phyloP scores from a whole-genome alignment of 2,888 invertebrate species.

The Cephus pygmeus region DNA sequence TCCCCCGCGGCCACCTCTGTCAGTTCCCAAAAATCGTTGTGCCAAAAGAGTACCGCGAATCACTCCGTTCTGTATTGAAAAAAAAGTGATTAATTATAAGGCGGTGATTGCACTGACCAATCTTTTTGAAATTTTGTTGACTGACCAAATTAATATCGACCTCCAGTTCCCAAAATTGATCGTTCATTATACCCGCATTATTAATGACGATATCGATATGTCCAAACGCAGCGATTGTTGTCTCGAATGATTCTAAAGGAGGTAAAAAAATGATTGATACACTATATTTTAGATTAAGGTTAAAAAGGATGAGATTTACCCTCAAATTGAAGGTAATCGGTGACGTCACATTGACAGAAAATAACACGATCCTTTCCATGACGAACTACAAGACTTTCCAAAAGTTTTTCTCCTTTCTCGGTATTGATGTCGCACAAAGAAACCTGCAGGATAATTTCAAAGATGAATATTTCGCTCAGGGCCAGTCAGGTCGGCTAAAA shows the following conservation, averaged over 20 bases:
- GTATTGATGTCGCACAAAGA: slow-evolving; percentile 80
- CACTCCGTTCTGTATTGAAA: slow-evolving; percentile 74
- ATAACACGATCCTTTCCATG: slow-evolving; percentile 77
- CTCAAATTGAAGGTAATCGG: slow-evolving; percentile 83
- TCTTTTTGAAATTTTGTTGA: neutral
- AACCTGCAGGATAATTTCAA: slow-evolving; percentile 67
- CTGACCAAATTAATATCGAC: slow-evolving; percentile 82
- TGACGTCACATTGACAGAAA: slow-evolving; percentile 81
- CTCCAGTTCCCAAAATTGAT: slow-evolving; percentile 80
- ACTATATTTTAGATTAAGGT: neutral
- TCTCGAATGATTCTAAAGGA: slow-evolving; percentile 76
- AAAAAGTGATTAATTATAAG: neutral
- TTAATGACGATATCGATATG: slow-evolving; percentile 82
- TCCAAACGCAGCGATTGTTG: slow-evolving; percentile 78
- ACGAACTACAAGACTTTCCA: slow-evolving; percentile 73
- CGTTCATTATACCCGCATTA: slow-evolving; percentile 84
- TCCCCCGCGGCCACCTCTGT: slow-evolving; percentile 82
- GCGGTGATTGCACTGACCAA: neutral
- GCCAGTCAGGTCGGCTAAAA: slow-evolving; percentile 30
- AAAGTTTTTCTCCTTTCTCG: slow-evolving; percentile 76
- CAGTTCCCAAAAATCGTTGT: slow-evolving; percentile 79
- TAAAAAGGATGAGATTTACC: slow-evolving; percentile 65
- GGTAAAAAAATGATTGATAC: slow-evolving; percentile 8
- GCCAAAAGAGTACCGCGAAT: slow-evolving; percentile 81
- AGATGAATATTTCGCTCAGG: neutral